Base-by-base conservation (phyloP, 2,888 invertebrate genomes). In the Andrena camellia region DNA sequence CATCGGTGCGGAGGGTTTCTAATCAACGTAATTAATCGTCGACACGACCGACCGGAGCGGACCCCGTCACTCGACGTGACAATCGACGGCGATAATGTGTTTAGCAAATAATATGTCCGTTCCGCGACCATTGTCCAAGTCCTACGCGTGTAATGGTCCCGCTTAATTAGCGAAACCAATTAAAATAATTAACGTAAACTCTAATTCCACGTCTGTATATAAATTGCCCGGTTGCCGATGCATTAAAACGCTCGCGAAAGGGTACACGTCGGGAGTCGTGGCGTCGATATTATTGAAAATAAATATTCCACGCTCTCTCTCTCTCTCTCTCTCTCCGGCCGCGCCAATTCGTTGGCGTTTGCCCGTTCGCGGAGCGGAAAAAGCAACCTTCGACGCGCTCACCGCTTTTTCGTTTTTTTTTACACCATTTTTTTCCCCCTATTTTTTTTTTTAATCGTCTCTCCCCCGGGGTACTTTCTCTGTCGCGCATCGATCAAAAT, bases 161-260 rank as follows among this genome's bases (percentile, higher is more conserved):
- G 86, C 87, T 78, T 86, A 85, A 86, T 87, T 86, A 85, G 86
- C 81, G 85, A 85, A 86, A 86, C 85, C 86, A 86, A 87, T 85
- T 87, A 87, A 86, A 87, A 86, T 87, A 84, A 87, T 87, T 86
- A 85, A 85, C 86, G 78, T 74, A 81, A 85, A 78, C 85, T 85
- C 78, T 85, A 85, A 87, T 87, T 87, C 78, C 80, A 71, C 52
- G 76, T 50, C 71, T 42, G 80, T 67, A 73, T 72, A 77, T 78
- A 84, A 78, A 84, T 81, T 78, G 81, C 74, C 74, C 84, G 59
- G 66, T 64, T 64, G 81, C 20, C 64, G 80, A 84, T 80, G 84
- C 75, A 83, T 84, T 72, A 76, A 83, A 84, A 84, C 73, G 75
- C 69, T 74, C 68, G 71, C 75, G 80, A 79, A 84, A 80, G 83